Conservation (phyloP, 2,888 invertebrate genomes). For the Eurytoma californica region DNA sequence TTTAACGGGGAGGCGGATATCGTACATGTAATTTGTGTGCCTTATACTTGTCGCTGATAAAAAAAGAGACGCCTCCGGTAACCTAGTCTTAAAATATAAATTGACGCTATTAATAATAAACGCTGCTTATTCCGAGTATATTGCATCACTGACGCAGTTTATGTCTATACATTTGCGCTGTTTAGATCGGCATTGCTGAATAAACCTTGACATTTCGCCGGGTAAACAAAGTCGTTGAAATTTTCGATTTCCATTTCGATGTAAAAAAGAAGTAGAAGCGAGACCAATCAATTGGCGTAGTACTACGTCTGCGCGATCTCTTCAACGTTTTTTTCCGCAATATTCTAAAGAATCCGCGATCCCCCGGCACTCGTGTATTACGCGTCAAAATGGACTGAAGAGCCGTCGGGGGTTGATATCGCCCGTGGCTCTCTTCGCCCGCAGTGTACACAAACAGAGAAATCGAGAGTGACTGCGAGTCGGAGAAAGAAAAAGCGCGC, state of each 20-base stretch:
- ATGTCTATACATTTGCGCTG: too few relatives aligned
- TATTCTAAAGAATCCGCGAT: too few relatives aligned
- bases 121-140: not conserved
- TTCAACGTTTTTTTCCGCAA: too few relatives aligned
- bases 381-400: conserved; percentile 25
- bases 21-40: not conserved
- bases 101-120: conserved; percentile 2
- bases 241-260: too few relatives aligned
- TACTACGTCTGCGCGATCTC: too few relatives aligned
- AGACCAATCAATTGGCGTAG: too few relatives aligned
- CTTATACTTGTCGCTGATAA: not conserved
- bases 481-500: conserved; percentile 30
- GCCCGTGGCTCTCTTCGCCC: conserved; percentile 16
- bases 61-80: not conserved
- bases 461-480: conserved; percentile 45
- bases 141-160: too few relatives aligned
- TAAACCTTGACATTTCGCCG: too few relatives aligned
- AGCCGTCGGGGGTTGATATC: not conserved
- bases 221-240: too few relatives aligned
- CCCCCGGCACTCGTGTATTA: conserved; percentile 21
- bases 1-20: not conserved
- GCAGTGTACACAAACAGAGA: conserved; percentile 42
- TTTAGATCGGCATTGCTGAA: too few relatives aligned
- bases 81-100: not conserved
- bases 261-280: too few relatives aligned